phyloP scores from a whole-genome alignment of 2,888 invertebrate genomes.

The Coronaproctus castanopsis region DNA sequence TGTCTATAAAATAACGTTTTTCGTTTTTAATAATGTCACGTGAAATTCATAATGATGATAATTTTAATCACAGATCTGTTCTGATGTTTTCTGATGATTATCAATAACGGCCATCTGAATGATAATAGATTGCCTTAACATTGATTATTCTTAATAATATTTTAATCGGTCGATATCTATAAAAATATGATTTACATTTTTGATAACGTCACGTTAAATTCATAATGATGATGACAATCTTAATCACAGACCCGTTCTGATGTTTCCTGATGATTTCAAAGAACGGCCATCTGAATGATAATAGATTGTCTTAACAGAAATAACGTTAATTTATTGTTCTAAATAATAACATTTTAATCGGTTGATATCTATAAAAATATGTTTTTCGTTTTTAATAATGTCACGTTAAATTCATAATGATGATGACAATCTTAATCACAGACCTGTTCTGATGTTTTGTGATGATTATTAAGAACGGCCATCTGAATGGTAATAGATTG shows the following conservation, averaged over 20 bases:
- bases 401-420: too few species aligned
- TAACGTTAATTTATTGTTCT: not conserved
- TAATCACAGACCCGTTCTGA: not conserved
- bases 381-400: not conserved
- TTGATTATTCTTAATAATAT: not conserved
- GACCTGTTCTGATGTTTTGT: not conserved
- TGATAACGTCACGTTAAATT: too few species aligned
- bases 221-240: not conserved
- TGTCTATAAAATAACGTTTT: too few species aligned
- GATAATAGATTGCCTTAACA: not conserved
- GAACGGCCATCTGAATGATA: not conserved
- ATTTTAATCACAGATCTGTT: not conserved
- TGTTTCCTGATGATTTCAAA: not conserved
- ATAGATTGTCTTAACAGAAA: not conserved
- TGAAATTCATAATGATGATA: too few species aligned
- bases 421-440: not conserved
- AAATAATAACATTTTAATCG: too few species aligned
- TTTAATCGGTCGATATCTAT: not conserved
- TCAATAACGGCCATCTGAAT: not conserved
- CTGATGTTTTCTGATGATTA: not conserved
- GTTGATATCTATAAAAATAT: too few species aligned
- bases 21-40: too few species aligned
- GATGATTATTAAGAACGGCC: not conserved
- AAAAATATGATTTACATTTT: not conserved
- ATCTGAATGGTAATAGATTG: not conserved